Percentiles rank a stretch among this genome's conserved stretches.
phyloP scores from a whole-genome alignment of 2,888 invertebrate species.

The Gasteruption jaculator region DNA sequence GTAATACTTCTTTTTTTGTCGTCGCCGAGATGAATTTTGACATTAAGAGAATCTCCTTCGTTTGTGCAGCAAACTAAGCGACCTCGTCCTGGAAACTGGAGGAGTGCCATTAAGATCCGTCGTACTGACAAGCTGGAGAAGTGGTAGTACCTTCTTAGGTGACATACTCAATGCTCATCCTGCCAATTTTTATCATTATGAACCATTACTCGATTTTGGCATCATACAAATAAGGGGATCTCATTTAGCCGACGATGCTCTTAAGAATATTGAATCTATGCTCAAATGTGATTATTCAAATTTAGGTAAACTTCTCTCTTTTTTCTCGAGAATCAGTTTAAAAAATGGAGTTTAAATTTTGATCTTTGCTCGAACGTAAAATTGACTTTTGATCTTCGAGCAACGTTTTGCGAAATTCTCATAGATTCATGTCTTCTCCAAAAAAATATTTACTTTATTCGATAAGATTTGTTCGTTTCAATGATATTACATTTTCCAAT shows the following conservation, averaged over 20 bases:
- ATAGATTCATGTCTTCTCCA: no score
- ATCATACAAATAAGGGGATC: constrained; percentile 77
- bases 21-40: neutral
- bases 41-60: constrained; percentile 3
- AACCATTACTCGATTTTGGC: constrained; percentile 78
- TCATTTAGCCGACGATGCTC: constrained; percentile 64
- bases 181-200: constrained; percentile 86
- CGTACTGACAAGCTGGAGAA: constrained; percentile 85
- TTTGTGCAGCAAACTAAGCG: constrained; percentile 56
- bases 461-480: neutral
- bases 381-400: no score
- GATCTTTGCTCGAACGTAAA: no score
- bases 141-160: constrained; percentile 86
- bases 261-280: constrained; percentile 66
- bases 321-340: constrained; percentile 8
- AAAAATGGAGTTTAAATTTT: neutral
- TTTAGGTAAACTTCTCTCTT: constrained; percentile 60
- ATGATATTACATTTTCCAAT: no score
- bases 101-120: constrained; percentile 73
- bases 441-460: constrained; percentile 3
- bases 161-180: constrained; percentile 80
- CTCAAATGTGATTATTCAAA: constrained; percentile 73
- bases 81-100: constrained; percentile 65
- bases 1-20: no score
- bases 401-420: neutral